These are phyloP conservation scores for Microcebus griseorufus DNA, from an alignment of 2,113 vertebrate species.

Conservation along the genomic window DNA sequence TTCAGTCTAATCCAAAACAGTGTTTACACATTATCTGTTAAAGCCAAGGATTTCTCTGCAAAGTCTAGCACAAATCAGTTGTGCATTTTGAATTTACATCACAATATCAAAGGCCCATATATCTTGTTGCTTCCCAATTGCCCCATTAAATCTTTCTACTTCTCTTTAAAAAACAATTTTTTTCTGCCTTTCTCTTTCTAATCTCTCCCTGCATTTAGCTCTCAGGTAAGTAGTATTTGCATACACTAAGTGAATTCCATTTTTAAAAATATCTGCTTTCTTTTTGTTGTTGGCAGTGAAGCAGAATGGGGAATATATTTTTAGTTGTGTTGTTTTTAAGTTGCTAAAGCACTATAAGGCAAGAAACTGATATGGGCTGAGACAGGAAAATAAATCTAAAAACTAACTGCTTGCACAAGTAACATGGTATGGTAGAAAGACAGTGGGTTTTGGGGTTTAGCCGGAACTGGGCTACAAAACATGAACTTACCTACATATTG, in stretches of 20 bases:
- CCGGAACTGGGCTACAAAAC: not conserved
- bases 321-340: not conserved
- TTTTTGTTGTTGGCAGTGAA: not conserved
- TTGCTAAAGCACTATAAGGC: not conserved
- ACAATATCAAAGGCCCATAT: not conserved
- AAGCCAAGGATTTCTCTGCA: conserved; percentile 17
- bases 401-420: not conserved
- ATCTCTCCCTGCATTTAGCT: not conserved
- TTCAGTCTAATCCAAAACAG: conserved; percentile 34
- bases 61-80: not conserved
- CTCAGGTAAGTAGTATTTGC: not conserved
- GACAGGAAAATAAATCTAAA: not conserved
- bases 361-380: not conserved
- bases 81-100: not conserved
- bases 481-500: not conserved
- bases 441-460: not conserved
- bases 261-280: not conserved
- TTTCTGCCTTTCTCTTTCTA: not conserved
- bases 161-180: not conserved
- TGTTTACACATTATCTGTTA: not conserved
- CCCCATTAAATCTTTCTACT: not conserved
- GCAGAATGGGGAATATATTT: not conserved
- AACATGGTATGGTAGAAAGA: not conserved
- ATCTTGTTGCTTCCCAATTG: not conserved
- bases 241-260: not conserved